phyloP scores from a whole-genome alignment of 2,797 vertebrate species.

The Semaprochilodus insignis region DNA sequence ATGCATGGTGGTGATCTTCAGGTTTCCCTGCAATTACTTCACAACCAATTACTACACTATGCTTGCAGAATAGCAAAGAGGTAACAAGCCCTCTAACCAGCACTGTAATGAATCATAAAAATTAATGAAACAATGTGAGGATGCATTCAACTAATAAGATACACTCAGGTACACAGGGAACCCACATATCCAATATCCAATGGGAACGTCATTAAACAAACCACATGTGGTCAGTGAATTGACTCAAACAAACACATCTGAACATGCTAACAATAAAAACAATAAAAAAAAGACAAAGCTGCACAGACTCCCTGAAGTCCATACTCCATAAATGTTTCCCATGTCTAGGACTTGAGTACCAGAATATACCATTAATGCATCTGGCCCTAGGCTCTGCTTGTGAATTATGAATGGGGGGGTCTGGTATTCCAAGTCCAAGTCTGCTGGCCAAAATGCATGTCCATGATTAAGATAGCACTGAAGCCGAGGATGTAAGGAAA shows the following conservation, averaged over 20 bases:
- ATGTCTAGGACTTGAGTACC: conserved; percentile 62
- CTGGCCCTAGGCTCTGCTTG: conserved; percentile 70
- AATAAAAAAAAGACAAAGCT: conserved; percentile 48
- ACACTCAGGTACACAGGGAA: background rate
- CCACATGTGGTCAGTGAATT: conserved; percentile 16
- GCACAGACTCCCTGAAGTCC: conserved; percentile 55
- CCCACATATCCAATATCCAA: background rate
- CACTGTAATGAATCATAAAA: background rate
- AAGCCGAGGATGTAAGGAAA: conserved; percentile 23
- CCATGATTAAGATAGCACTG: conserved; percentile 43
- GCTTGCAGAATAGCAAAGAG: background rate
- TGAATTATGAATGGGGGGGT: conserved; percentile 81
- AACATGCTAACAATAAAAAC: conserved; percentile 30
- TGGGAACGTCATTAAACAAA: conserved; percentile 18
- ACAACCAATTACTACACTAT: background rate
- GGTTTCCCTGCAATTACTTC: background rate
- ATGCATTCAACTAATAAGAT: background rate
- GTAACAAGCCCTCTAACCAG: background rate
- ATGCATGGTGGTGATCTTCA: background rate
- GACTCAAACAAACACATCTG: conserved; percentile 11
- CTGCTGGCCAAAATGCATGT: conserved; percentile 59
- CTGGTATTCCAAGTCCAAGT: conserved; percentile 73
- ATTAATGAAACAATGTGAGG: background rate
- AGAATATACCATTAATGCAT: conserved; percentile 77
- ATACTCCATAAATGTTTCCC: conserved; percentile 54